A percentile compares a stretch with the other conserved stretches of the same genome.
These are phyloP conservation scores for Centruroides vittatus DNA, from an alignment of 1,140 invertebrate species.

Conservation along the genomic window DNA sequence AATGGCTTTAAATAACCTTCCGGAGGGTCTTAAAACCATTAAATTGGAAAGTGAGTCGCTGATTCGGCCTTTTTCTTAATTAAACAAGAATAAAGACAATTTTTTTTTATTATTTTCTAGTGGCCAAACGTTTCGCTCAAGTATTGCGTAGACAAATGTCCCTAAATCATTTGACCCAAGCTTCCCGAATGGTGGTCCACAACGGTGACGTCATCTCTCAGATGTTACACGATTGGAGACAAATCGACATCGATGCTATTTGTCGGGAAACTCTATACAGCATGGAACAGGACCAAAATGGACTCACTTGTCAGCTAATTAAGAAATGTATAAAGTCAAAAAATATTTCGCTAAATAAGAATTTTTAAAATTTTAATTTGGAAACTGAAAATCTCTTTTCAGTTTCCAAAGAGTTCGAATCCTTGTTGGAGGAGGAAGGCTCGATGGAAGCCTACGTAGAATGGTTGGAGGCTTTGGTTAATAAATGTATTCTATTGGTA, in stretches of 20 bases:
- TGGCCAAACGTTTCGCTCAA: slow-evolving; percentile 36
- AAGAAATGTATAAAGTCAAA: slow-evolving; percentile 25
- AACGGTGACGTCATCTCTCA: slow-evolving; percentile 40
- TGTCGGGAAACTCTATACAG: slow-evolving; percentile 34
- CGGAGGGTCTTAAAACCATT: slow-evolving; percentile 34
- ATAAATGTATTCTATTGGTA: slow-evolving; percentile 33
- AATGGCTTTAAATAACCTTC: slow-evolving; percentile 35
- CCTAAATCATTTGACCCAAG: slow-evolving; percentile 44
- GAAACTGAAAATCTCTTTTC: slow-evolving; percentile 5
- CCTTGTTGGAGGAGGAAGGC: slow-evolving; percentile 33
- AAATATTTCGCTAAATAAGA: neutral
- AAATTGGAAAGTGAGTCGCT: slow-evolving; percentile 34
- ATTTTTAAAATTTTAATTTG: neutral
- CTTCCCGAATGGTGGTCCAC: slow-evolving; percentile 40
- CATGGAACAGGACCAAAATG: slow-evolving; percentile 24
- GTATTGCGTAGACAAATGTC: slow-evolving; percentile 42
- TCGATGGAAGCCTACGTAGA: slow-evolving; percentile 34
- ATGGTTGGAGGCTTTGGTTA: slow-evolving; percentile 36
- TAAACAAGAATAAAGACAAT: neutral
- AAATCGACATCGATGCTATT: slow-evolving; percentile 31
- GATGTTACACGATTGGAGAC: slow-evolving; percentile 40
- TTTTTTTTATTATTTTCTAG: slow-evolving; percentile 24
- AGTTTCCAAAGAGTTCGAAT: slow-evolving; percentile 36
- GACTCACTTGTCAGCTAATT: slow-evolving; percentile 25
- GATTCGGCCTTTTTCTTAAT: too few species aligned